Base-by-base conservation (phyloP, 2,113 vertebrate species). In the Guaruba guarouba region DNA sequence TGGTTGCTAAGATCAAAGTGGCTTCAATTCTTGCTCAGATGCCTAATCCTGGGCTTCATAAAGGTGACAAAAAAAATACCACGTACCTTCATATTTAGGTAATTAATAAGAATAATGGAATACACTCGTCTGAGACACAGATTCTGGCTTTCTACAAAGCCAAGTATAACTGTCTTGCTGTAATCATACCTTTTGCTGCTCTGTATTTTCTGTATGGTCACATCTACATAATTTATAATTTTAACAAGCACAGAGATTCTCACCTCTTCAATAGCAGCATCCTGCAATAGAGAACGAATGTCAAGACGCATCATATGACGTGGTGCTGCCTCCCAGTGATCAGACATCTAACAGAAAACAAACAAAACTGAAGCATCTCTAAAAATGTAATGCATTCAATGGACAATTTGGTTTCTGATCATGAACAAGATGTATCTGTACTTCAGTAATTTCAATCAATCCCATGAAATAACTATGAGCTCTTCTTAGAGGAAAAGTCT, bases 201-300 rank as follows among this genome's bases (percentile, higher is more conserved):
- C 63, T 17, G 5, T 70, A 54, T 73, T 73, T 79, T 57, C 41
- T 64, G 13, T 39, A 44, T 2, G 64, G 62, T 49, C 29, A 79
- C 52, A 68, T 9, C 28, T 43, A 59, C 6, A 16, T 62, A 15
- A 51, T n/a, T 10, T 49, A 19, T 51, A 35, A 33, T 37, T 90
- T 73, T 43, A 76, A 41, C 10, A 57, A 79, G 51, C 19, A 74
- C 63, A 92, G 83, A 55, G 22, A 77, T 22, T 94, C 97, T 96
- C 63, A 99, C 99, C 98, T 99, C 99, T 94, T 99, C 99, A 10
- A 99, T 99, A 73, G 99, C 99, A 93, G 99, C 99, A 97, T 99
- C 99, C 87, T 99, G 99, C 57, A 99, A 97, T n/a, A 99, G 96
- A 39, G 99, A 99, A 64, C 99, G 98, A 86, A 99, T 99, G 87